phyloP scores from a whole-genome alignment of 2,797 vertebrate species.

The Argya squamiceps region DNA sequence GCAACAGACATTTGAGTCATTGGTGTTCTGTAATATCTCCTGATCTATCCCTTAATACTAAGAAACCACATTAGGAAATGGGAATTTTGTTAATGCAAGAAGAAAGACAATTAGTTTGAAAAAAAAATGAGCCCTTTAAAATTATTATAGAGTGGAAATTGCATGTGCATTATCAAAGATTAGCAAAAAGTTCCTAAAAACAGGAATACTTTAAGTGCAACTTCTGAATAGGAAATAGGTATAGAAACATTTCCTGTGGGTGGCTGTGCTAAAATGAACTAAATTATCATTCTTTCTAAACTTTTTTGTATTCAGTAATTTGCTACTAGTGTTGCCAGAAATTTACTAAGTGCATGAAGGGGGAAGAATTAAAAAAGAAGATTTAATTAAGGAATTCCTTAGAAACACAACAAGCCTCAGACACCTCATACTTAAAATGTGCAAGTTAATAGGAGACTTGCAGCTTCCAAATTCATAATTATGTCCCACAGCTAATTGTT shows the following conservation, averaged over 20 bases:
- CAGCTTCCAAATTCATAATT: neutral
- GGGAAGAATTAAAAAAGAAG: neutral
- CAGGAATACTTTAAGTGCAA: neutral
- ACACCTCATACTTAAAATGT: neutral
- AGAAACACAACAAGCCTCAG: neutral
- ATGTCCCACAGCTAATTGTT: neutral
- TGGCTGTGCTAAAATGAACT: neutral
- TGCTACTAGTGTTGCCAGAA: neutral
- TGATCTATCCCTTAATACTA: neutral
- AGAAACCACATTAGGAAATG: neutral
- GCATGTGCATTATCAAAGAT: neutral
- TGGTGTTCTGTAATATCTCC: neutral
- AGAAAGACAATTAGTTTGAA: neutral
- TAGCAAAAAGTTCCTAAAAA: neutral
- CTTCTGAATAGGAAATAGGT: neutral
- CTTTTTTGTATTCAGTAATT: neutral
- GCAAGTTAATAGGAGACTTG: neutral
- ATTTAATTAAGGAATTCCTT: slow-evolving; percentile 17
- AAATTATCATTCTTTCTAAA: neutral
- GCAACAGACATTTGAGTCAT: neutral
- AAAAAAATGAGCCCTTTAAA: neutral
- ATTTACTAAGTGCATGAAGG: neutral
- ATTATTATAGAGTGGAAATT: neutral
- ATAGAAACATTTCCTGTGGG: neutral
- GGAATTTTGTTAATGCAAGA: neutral